Conservation (phyloP, 2,797 vertebrate species). For the Crotalus adamanteus region DNA sequence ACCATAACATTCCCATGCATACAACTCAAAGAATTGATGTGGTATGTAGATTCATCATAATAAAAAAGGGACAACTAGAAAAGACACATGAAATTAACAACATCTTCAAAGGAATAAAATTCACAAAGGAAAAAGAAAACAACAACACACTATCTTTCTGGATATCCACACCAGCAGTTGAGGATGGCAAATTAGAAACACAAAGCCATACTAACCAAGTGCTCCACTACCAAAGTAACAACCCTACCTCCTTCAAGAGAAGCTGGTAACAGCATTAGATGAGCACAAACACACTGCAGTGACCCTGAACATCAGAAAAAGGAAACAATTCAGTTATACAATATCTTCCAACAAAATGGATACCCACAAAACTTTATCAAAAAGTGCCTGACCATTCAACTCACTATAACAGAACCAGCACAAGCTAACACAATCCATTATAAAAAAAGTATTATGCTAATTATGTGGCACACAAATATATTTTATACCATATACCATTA, state of each 20-base stretch:
- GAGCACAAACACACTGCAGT: background rate
- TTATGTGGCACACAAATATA: background rate
- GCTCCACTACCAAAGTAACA: background rate
- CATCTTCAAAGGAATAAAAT: background rate
- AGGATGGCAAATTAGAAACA: background rate
- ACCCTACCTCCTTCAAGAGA: background rate
- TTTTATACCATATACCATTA: background rate
- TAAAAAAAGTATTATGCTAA: background rate
- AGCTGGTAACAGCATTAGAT: background rate
- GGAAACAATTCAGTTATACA: background rate
- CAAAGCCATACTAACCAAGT: background rate
- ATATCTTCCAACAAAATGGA: background rate
- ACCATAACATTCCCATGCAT: background rate
- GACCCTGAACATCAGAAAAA: background rate
- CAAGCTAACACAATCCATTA: background rate
- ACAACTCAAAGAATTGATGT: background rate
- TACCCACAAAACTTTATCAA: background rate
- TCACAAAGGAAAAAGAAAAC: background rate
- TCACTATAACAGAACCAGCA: background rate
- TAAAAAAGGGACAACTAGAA: background rate
- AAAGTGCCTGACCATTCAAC: background rate
- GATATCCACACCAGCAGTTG: background rate
- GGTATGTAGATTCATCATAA: background rate
- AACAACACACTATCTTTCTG: background rate
- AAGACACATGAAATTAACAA: background rate